Conservation (phyloP, 2,888 invertebrate genomes). For the Sicus ferrugineus region DNA sequence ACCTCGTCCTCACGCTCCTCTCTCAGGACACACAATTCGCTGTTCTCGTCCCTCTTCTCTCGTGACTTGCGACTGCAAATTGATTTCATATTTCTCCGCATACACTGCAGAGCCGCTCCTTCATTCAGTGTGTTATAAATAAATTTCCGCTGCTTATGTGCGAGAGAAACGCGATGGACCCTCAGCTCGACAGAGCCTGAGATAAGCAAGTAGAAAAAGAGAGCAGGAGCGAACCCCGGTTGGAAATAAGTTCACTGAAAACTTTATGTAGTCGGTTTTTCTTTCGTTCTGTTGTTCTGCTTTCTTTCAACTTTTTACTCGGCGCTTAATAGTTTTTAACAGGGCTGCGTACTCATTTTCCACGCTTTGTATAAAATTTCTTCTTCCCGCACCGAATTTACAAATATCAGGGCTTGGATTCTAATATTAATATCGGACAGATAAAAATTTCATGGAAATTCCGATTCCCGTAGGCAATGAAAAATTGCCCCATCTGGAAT, state of each 20-base stretch:
- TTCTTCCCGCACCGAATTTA: background rate
- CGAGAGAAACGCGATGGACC: background rate
- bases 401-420: background rate
- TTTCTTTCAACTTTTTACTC: background rate
- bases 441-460: too few relatives aligned
- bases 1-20: background rate
- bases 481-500: too few relatives aligned
- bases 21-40: background rate
- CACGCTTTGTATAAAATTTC: background rate
- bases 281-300: background rate
- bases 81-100: slow-evolving; percentile 25
- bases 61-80: slow-evolving; percentile 12
- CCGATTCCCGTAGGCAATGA: too few relatives aligned
- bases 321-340: background rate
- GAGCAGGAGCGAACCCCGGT: background rate
- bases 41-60: background rate
- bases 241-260: background rate
- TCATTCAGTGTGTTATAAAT: slow-evolving; percentile 19
- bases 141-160: slow-evolving; percentile 16
- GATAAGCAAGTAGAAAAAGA: background rate
- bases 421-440: too few relatives aligned
- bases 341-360: background rate
- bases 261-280: background rate
- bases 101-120: slow-evolving; percentile 21
- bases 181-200: background rate